phyloP scores from a whole-genome alignment of 1,140 invertebrate species.

The Drosophila melanogaster region Release_6_plus_ISO1_MT NT_033777.3:17228501-17229000 shows the following conservation, averaged over 20 bases:
- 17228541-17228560: constrained; percentile 64
- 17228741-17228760: background rate
- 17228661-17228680: constrained; percentile 63
- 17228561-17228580: constrained; percentile 67
- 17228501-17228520: background rate
- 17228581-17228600: constrained; percentile 59
- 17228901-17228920: constrained; percentile 49
- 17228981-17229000: constrained; percentile 47
- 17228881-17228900: constrained; percentile 40
- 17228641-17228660: constrained; percentile 55
- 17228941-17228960: constrained; percentile 45
- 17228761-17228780: constrained; percentile 4
- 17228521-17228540: constrained; percentile 40
- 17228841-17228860: constrained; percentile 39
- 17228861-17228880: constrained; percentile 30
- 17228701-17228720: constrained; percentile 22
- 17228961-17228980: constrained; percentile 39
- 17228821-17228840: constrained; percentile 62
- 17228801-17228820: constrained; percentile 64
- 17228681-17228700: constrained; percentile 26
- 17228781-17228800: constrained; percentile 14
- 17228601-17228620: constrained; percentile 20
- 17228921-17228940: constrained; percentile 48
- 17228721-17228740: constrained; percentile 21
- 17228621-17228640: constrained; percentile 35